Evolutionary conservation across 2,797 vertebrate genomes (phyloP).

Genomic region (Taenioides sp.): DNA sequence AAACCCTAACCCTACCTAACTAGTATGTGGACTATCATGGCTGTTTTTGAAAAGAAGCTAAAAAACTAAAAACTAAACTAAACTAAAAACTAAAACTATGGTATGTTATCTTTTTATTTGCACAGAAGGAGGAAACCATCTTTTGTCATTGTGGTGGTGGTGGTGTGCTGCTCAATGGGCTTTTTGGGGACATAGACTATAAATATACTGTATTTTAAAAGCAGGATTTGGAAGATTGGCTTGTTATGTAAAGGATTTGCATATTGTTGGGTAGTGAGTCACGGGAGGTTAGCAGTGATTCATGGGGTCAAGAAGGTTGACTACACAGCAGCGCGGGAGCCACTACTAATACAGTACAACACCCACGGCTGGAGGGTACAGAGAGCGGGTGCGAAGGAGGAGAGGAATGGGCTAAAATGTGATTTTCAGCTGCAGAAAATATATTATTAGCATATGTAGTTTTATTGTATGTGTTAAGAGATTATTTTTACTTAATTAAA

Average conservation of each 20-base stretch:
- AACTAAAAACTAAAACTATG: no score
- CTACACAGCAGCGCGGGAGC: constrained; percentile 41
- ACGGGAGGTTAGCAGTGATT: constrained; percentile 50
- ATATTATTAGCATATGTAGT: not conserved
- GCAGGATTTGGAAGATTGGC: constrained; percentile 12
- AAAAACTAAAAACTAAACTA: not conserved
- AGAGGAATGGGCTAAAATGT: constrained; percentile 12
- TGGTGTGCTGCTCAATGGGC: constrained; percentile 32
- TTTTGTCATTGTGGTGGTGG: constrained; percentile 34
- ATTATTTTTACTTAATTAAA: not conserved
- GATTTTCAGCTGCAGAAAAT: not conserved
- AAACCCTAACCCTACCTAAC: not conserved
- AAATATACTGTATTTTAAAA: constrained; percentile 26
- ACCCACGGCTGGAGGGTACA: constrained; percentile 51
- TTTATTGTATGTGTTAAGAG: not conserved
- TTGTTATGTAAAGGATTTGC: constrained; percentile 23
- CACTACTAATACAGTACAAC: constrained; percentile 50
- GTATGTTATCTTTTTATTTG: not conserved
- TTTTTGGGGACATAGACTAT: constrained; percentile 30
- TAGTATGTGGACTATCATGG: not conserved
- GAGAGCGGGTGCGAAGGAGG: constrained; percentile 43
- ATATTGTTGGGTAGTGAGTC: constrained; percentile 19
- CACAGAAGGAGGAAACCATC: constrained; percentile 17
- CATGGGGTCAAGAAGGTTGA: constrained; percentile 58
- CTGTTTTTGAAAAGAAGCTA: no score